Evolutionary conservation across 2,113 vertebrate genomes (phyloP).

Genomic region (Antennarius striatus): DNA sequence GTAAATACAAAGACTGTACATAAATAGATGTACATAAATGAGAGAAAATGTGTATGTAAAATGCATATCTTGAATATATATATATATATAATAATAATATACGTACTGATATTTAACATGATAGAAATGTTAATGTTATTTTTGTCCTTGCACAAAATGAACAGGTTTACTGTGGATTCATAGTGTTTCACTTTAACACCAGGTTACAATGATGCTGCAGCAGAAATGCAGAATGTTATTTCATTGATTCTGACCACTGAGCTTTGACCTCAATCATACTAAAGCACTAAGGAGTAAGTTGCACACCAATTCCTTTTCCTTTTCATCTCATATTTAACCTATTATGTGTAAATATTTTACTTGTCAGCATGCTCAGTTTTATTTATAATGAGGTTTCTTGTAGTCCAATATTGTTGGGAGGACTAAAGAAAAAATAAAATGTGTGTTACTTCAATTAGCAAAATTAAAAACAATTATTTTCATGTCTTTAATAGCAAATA

Average conservation of each 20-base stretch:
- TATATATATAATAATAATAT: slow-evolving; percentile 74
- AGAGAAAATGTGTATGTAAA: slow-evolving; percentile 78
- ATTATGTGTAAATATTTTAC: slow-evolving; percentile 10
- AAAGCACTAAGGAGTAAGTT: slow-evolving; percentile 21
- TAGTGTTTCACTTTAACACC: slow-evolving; percentile 66
- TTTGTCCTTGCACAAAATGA: slow-evolving; percentile 76
- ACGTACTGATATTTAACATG: slow-evolving; percentile 80
- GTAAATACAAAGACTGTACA: slow-evolving; percentile 82
- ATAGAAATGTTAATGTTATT: slow-evolving; percentile 74
- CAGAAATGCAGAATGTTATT: slow-evolving; percentile 47
- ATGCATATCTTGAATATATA: slow-evolving; percentile 79
- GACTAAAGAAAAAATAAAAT: background rate
- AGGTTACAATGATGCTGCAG: slow-evolving; percentile 66
- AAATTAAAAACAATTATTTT: background rate
- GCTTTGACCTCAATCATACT: slow-evolving; percentile 39
- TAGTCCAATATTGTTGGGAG: background rate
- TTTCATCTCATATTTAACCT: slow-evolving; percentile 5
- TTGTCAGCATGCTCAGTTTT: background rate
- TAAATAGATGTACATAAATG: slow-evolving; percentile 80
- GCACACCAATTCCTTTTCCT: slow-evolving; percentile 20
- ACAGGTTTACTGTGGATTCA: slow-evolving; percentile 71
- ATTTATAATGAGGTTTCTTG: slow-evolving; percentile 13
- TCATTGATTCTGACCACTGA: slow-evolving; percentile 40
- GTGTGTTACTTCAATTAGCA: background rate
- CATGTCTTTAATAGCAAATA: slow-evolving; percentile 5